Evolutionary conservation across 2,888 invertebrate species (phyloP).

Genomic region (Charanyca ferruginea): DNA sequence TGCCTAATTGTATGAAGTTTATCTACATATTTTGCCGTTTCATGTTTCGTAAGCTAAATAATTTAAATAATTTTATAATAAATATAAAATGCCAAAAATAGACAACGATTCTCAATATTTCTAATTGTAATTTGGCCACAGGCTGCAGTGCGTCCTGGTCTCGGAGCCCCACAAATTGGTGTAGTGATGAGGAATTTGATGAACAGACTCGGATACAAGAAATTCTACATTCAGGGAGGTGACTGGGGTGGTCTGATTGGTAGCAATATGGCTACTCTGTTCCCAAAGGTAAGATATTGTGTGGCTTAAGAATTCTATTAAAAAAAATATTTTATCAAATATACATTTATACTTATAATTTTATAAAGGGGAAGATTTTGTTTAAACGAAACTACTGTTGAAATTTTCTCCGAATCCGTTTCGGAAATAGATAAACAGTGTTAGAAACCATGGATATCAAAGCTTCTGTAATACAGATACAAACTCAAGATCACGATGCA

Average conservation of each 20-base stretch:
- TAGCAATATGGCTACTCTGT: slow-evolving; percentile 79
- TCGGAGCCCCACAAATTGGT: slow-evolving; percentile 88
- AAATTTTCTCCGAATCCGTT: no score
- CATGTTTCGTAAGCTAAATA: slow-evolving; percentile 2
- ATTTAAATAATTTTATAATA: no score
- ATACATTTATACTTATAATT: no score
- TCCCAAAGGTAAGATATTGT: slow-evolving; percentile 78
- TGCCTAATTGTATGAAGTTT: neutral
- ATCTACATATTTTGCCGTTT: slow-evolving; percentile 7
- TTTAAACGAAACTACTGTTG: no score
- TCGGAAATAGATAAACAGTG: no score
- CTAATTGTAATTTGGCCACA: slow-evolving; percentile 22
- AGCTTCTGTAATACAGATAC: no score
- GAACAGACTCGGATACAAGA: slow-evolving; percentile 92
- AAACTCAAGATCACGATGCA: no score
- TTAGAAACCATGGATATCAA: no score
- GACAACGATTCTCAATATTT: no score
- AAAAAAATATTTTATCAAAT: no score
- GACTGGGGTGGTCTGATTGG: slow-evolving; percentile 94
- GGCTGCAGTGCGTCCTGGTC: slow-evolving; percentile 89
- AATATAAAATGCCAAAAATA: no score
- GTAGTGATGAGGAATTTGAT: slow-evolving; percentile 93
- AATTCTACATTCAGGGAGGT: slow-evolving; percentile 93
- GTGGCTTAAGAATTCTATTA: neutral
- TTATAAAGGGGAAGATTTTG: no score